These are phyloP conservation scores for Lobophora halterata DNA, from an alignment of 2,888 invertebrate species.

Conservation along the genomic window DNA sequence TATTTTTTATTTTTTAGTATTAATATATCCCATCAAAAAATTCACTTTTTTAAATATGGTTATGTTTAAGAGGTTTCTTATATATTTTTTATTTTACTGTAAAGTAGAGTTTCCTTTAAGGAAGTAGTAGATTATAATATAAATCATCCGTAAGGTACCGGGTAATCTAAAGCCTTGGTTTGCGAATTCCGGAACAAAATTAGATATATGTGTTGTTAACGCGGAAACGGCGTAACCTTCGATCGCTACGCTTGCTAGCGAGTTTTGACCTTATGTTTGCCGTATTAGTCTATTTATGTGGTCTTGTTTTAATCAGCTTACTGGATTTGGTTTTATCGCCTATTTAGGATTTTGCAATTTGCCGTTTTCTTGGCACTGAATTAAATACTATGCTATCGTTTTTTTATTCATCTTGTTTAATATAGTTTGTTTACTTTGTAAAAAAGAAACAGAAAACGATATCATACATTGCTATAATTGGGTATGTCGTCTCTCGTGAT, in stretches of 20 bases:
- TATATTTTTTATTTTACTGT: too few species aligned
- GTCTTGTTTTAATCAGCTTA: constrained; percentile 14
- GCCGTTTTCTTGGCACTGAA: constrained; percentile 5
- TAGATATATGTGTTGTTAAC: constrained; percentile 27
- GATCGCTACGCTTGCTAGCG: constrained; percentile 13
- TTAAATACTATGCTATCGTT: too few species aligned
- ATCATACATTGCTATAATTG: too few species aligned
- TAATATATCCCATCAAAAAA: too few species aligned
- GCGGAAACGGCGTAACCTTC: constrained; percentile 28
- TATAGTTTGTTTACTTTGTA: background rate
- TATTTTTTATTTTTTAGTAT: constrained; percentile 11
- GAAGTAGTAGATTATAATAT: constrained; percentile 66
- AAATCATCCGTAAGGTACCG: constrained; percentile 66
- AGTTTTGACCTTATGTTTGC: constrained; percentile 19
- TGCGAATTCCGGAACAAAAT: constrained; percentile 61
- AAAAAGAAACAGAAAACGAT: background rate
- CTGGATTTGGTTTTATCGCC: constrained; percentile 1
- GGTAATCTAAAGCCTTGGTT: constrained; percentile 51
- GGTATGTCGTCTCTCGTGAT: too few species aligned
- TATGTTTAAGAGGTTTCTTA: too few species aligned
- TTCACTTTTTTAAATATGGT: too few species aligned
- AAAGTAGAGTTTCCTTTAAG: constrained; percentile 47
- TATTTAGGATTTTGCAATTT: constrained; percentile 5
- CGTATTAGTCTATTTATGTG: constrained; percentile 15
- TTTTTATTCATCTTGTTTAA: too few species aligned